Base-by-base conservation (phyloP, 2,888 invertebrate species). In the Agonopterix arenella region DNA sequence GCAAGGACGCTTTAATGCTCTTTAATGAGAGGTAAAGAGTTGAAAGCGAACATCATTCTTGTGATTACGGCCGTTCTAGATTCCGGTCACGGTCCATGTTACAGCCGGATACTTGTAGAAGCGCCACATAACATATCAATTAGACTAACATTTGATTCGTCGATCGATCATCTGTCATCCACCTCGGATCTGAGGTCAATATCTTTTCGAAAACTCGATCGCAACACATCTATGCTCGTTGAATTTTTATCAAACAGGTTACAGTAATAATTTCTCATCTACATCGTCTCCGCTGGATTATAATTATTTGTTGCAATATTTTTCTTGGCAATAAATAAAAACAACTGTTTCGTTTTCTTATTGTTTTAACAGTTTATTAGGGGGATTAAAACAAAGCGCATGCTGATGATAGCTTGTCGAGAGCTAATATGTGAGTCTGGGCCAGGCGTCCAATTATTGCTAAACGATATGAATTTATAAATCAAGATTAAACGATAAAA, bases 141-240 rank as follows among this genome's bases (percentile, higher is more conserved):
- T 79, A 78, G 68, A 64, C 60, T 62, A 66, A 68, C 59, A 38
- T 72, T 73, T 76, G 73, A 76, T 79, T 73, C 70, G 66, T 69
- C 68, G 76, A 85, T 86, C 82, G 70, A 84, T 85, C 85, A 85
- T 81, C 78, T 73, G 77, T 70, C 78, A 73, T 77, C 84, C 76
- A 78, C 73, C 76, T 79, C 70, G 52, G 45, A 67, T 63, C 64
- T 57, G 77, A 70, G 84, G 84, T 86, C 85, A 85, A 84, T 84
- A 84, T 84, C 83, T 85, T 75, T 79, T 75, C 63, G 66, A 68
- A 76, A 74, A 77, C 76, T 75, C 71, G 68, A 80, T 74, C 67
- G 66, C 61, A 62, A 60, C 55, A 64, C 63, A 28, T 72, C 63
- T 69, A 68, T 67, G 62, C 59, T 69, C 66, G 71, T 70, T 77